These are phyloP conservation scores for Drosophila greeni DNA, from an alignment of 2,888 invertebrate species.

Conservation along the genomic window DNA sequence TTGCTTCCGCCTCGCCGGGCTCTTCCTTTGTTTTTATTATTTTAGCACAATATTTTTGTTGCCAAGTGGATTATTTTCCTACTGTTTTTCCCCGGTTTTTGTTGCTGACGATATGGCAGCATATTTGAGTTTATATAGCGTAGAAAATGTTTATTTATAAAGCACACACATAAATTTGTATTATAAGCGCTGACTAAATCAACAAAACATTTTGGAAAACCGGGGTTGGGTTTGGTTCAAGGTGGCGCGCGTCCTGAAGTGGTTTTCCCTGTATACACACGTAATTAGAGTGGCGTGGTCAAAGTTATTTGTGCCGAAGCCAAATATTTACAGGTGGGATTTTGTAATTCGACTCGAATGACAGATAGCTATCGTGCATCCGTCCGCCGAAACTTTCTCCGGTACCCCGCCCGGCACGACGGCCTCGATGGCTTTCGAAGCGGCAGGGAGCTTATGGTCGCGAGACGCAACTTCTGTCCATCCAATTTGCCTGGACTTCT, in stretches of 20 bases:
- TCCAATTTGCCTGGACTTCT: constrained; percentile 34
- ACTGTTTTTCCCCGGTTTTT: constrained; percentile 17
- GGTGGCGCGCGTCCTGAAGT: constrained; percentile 19
- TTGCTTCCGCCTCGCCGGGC: constrained; percentile 41
- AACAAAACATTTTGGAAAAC: constrained; percentile 53
- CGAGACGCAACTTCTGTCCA: constrained; percentile 23
- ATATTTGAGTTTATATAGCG: constrained; percentile 58
- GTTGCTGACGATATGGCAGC: constrained; percentile 44
- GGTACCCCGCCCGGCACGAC: not conserved
- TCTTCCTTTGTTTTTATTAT: constrained; percentile 46
- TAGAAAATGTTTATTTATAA: constrained; percentile 64
- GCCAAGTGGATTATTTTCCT: constrained; percentile 52
- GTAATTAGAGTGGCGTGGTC: constrained; percentile 53
- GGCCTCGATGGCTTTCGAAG: constrained; percentile 14
- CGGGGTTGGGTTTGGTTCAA: constrained; percentile 4
- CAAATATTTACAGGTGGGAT: constrained; percentile 48
- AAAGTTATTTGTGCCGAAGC: constrained; percentile 49
- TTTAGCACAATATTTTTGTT: constrained; percentile 57
- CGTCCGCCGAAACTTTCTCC: constrained; percentile 6
- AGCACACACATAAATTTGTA: constrained; percentile 61
- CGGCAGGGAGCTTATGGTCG: constrained; percentile 19
- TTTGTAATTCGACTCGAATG: constrained; percentile 49
- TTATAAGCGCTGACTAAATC: constrained; percentile 62
- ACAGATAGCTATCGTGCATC: constrained; percentile 26
- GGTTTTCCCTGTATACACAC: constrained; percentile 12